Base-by-base conservation (phyloP, 2,113 vertebrate species). In the Notarius lentiginosus region DNA sequence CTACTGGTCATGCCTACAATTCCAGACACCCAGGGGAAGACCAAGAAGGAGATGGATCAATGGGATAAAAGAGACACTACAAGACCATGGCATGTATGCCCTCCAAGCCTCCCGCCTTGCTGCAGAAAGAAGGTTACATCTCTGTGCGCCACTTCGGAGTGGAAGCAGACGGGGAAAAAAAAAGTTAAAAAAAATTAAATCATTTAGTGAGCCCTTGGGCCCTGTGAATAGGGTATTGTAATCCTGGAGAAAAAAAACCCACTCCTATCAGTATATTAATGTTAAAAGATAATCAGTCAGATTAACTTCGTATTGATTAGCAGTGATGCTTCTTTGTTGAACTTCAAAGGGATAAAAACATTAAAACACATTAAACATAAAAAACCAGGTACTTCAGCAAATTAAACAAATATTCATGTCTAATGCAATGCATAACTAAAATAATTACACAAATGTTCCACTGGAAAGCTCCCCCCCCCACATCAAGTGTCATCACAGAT, bases 391-490 rank as follows among this genome's bases (percentile, higher is more conserved):
- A 80, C 84, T 88, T 85, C 84, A 90, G n/a, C 79, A 82, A 86
- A 61, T 27, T 47, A 82, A 87, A 89, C 91, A 90, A 91, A 89
- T 90, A 83, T 58, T 92, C 90, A 91, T 88, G 89, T 77, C 84
- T 85, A 91, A 90, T 91, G 90, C 89, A 89, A 92, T 87, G 91
- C 92, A 90, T 92, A 93, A 94, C 93, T 92, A 94, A 92, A 92
- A 93, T 93, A 94, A 95, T 94, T 94, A 94, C 91, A 91, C 89
- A 90, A 92, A 92, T 90, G 88, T 90, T 92, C 92, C 92, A 90
- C 92, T 92, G 92, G 91, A 83, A 66, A 87, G 75, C 66, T 53
- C 88, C 90, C 92, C 90, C 14, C 14, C 14, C 1, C 81, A 90
- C 91, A 91, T 92, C 90, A 91, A 92, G 90, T 91, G 90, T 89